These are phyloP conservation scores for Lamellibrachia satsuma DNA, from an alignment of 2,888 invertebrate species.

Conservation along the genomic window DNA sequence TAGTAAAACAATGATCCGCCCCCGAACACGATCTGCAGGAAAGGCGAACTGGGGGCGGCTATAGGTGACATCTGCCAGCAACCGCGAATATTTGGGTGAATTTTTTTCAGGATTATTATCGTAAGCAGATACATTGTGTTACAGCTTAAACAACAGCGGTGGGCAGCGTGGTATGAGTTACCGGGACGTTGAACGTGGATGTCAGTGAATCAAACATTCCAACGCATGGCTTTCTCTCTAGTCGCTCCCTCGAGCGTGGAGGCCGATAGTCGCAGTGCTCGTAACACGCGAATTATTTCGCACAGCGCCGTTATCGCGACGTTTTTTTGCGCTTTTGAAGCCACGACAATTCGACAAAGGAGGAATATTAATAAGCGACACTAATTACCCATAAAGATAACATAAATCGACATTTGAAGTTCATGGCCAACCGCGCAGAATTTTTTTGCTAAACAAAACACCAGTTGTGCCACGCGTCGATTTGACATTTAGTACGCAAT, in stretches of 20 bases:
- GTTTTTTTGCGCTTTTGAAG: not conserved
- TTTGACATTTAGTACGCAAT: not conserved
- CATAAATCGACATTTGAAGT: not conserved
- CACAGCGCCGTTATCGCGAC: not conserved
- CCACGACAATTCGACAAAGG: not conserved
- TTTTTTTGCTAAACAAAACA: not conserved
- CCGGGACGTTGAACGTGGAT: not conserved
- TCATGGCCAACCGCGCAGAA: not conserved
- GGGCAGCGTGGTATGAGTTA: not conserved
- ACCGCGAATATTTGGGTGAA: no score
- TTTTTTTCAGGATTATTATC: not conserved
- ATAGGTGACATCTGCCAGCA: no score
- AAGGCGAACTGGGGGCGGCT: no score
- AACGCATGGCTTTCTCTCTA: not conserved
- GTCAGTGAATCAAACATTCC: not conserved
- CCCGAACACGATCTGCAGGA: no score
- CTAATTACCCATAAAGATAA: constrained; percentile 9
- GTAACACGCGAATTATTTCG: not conserved
- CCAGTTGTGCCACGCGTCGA: not conserved
- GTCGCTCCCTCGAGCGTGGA: not conserved
- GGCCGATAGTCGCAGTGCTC: not conserved
- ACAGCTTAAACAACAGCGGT: not conserved
- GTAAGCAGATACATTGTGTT: not conserved
- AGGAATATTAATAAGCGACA: not conserved
- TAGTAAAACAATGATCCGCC: no score